These are phyloP conservation scores for Geococcyx californianus DNA, from an alignment of 2,113 vertebrate species.

Conservation along the genomic window DNA sequence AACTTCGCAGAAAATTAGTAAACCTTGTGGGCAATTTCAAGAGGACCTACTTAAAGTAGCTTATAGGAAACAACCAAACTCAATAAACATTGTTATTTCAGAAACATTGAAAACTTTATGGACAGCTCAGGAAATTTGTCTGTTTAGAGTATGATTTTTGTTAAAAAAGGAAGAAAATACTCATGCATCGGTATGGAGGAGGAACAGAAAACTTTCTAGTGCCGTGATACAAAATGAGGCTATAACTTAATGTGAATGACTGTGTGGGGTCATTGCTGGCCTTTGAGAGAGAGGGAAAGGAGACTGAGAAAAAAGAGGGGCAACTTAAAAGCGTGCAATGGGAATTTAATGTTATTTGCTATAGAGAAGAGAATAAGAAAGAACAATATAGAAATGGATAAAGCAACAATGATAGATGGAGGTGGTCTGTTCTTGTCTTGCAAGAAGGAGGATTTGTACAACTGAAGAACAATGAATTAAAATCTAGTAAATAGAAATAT, in stretches of 20 bases:
- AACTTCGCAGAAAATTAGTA: conserved; percentile 24
- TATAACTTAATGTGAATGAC: not conserved
- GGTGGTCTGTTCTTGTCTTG: not conserved
- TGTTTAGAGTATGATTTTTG: not conserved
- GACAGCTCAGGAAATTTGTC: not conserved
- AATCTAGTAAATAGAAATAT: not conserved
- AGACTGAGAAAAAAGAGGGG: not conserved
- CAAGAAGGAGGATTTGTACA: not conserved
- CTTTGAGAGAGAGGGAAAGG: not conserved
- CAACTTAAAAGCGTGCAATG: not conserved
- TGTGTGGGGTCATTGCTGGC: not conserved
- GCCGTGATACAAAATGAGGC: not conserved
- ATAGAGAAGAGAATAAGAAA: not conserved
- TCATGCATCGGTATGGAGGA: not conserved
- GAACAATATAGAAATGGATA: not conserved
- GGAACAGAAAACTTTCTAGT: not conserved
- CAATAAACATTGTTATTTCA: not conserved
- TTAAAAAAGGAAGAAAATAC: not conserved
- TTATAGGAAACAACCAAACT: not conserved
- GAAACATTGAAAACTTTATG: not conserved
- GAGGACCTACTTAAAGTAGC: not conserved
- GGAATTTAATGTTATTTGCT: not conserved
- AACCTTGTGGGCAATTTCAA: conserved; percentile 3
- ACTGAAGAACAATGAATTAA: not conserved
- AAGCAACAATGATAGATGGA: not conserved